A percentile compares a stretch with the other conserved stretches of the same genome.
Conservation (phyloP, 2,113 vertebrate species). For the Calyptommatus sinebrachiatus region DNA sequence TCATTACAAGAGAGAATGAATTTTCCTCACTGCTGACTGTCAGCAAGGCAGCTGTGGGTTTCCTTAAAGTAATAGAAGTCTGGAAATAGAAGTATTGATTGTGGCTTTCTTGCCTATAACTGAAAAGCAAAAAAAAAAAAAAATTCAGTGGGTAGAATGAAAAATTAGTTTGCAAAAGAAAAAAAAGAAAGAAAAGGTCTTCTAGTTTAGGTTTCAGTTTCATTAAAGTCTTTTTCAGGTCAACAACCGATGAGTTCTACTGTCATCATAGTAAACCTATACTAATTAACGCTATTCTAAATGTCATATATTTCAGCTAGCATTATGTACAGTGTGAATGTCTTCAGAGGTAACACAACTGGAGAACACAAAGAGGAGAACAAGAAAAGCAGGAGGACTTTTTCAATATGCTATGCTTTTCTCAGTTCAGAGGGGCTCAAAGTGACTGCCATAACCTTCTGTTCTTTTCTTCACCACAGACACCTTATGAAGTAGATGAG, state of each 20-base stretch:
- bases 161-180: constrained; percentile 39
- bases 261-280: neutral
- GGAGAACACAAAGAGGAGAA: no score
- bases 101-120: constrained; percentile 44
- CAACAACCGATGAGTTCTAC: neutral
- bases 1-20: constrained; percentile 5
- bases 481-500: no score
- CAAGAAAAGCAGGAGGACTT: no score
- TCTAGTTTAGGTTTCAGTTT: neutral
- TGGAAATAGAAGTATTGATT: constrained; percentile 55
- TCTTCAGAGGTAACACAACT: no score
- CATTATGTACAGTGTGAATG: neutral
- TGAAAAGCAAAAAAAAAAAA: constrained; percentile 38
- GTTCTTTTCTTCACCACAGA: no score
- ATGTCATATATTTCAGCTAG: neutral
- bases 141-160: neutral
- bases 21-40: constrained; percentile 12
- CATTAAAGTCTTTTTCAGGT: neutral
- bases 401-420: no score
- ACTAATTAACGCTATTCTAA: neutral
- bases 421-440: no score
- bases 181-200: neutral
- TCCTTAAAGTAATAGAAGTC: constrained; percentile 49
- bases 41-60: constrained; percentile 38
- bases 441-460: no score